phyloP scores from a whole-genome alignment of 2,797 vertebrate genomes.

The Micropoecilia bifurca region DNA sequence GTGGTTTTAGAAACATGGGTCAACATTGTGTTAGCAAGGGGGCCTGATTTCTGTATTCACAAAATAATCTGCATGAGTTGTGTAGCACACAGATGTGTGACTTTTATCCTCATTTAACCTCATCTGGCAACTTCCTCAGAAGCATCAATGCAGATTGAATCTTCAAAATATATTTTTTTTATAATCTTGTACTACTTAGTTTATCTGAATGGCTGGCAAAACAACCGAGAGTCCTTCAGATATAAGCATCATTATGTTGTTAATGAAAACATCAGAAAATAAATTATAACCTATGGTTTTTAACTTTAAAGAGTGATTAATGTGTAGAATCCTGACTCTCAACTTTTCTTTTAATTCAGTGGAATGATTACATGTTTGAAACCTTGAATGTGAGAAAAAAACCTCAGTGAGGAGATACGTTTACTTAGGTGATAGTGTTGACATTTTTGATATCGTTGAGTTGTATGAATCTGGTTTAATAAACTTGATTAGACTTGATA shows the following conservation, averaged over 20 bases:
- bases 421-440: background rate
- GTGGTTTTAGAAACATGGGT: slow-evolving; percentile 39
- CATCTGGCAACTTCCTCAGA: background rate
- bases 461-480: background rate
- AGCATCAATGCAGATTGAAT: background rate
- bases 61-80: slow-evolving; percentile 20
- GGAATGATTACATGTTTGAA: background rate
- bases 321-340: background rate
- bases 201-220: background rate
- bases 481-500: background rate
- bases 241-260: background rate
- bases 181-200: background rate
- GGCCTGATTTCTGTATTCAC: slow-evolving; percentile 20
- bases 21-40: slow-evolving; percentile 25
- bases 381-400: background rate
- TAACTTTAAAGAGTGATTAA: background rate
- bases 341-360: background rate
- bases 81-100: background rate
- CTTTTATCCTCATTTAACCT: background rate
- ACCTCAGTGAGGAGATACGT: background rate
- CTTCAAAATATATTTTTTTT: background rate
- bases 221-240: background rate
- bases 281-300: background rate
- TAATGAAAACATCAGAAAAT: background rate
- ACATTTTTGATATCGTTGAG: background rate